Conservation (phyloP, 2,113 vertebrate genomes). For the Casuarius casuarius region DNA sequence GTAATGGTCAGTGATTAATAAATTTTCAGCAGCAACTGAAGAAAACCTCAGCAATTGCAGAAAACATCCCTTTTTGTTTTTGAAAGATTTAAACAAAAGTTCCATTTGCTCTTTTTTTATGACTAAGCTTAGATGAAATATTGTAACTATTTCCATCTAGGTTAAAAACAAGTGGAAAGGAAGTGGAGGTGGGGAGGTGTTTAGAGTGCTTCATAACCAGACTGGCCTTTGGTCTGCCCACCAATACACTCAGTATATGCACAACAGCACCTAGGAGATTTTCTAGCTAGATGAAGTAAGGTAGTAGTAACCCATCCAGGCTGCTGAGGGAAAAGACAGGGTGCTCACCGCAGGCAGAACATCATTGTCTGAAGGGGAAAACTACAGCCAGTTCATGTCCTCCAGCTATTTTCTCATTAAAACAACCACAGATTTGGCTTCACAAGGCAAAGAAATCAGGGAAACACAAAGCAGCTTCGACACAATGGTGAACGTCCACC, state of each 20-base stretch:
- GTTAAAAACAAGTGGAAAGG: conserved; percentile 49
- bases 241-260: neutral
- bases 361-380: neutral
- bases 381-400: neutral
- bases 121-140: conserved; percentile 18
- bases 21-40: conserved; percentile 45
- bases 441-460: neutral
- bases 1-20: conserved; percentile 11
- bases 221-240: neutral
- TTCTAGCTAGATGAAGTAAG: neutral
- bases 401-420: neutral
- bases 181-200: neutral
- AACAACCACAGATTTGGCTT: neutral
- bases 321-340: neutral
- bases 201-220: neutral
- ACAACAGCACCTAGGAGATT: neutral
- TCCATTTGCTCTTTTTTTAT: conserved; percentile 55
- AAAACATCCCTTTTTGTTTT: conserved; percentile 26
- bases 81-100: conserved; percentile 55
- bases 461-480: neutral
- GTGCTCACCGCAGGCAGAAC: neutral
- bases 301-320: neutral
- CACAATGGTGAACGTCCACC: neutral
- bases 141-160: conserved; percentile 34
- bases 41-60: conserved; percentile 34